Evolutionary conservation across 2,888 invertebrate genomes (phyloP), one percentile per base, ranked within the genome.

Genomic region (Druceiella hillmani): DNA sequence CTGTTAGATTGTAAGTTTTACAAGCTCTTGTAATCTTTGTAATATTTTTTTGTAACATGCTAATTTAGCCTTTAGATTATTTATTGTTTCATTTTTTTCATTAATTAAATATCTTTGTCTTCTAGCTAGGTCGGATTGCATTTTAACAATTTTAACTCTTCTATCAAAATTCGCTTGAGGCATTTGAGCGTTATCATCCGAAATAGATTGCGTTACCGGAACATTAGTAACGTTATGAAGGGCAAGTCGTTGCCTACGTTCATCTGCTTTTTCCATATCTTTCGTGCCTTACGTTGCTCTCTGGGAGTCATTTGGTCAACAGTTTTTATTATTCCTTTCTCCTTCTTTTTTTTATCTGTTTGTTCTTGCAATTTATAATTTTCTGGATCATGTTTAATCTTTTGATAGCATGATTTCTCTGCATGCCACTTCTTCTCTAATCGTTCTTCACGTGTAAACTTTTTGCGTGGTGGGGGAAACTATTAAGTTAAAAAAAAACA

Each of bases 1-100:
- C 33, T 36, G 28, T 41, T 41, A 39, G 41, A 42, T 40, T 39
- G 39, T 15, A 39, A n/a, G 44, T 45, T 45, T 42, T 42, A 37
- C 35, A 24, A 34, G 41, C 36, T 38, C 33, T 38, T 22, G 40
- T 40, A 36, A 25, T 39, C 38, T 38, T 41, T 42, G 36, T 38
- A 38, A 33, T 30, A 28, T 42, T 38, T 32, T 42, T 42, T 38
- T 39, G 24, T 36, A 43, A 33, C 33, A 17, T 34, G 37, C 40
- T 33, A 40, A 12, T 37, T 43, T 33, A 36, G 24, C 24, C 16
- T 37, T 37, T 14, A 29, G n/a, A 36, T 20, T 26, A 14, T 42
- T 33, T 33, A 34, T 35, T 7, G 25, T 26, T 15, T 38, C 31
- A 33, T 43, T 38, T 43, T 40, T 36, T 29, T 39, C 37, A 36